These are phyloP conservation scores for Thelaira solivaga DNA, from an alignment of 2,888 invertebrate species.

Conservation along the genomic window DNA sequence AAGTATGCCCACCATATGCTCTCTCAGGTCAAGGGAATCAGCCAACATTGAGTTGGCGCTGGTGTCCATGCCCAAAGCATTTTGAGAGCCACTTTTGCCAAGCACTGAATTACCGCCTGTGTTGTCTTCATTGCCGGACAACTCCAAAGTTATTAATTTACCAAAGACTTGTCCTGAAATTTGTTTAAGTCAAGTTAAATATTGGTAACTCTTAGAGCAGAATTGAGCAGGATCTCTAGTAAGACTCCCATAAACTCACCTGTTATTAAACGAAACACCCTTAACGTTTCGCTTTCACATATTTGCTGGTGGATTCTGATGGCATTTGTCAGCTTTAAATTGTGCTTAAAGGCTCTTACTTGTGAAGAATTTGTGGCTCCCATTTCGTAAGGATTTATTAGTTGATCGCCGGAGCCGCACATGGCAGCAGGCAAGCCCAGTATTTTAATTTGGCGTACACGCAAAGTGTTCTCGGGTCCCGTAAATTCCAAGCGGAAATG, in stretches of 20 bases:
- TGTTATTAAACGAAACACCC: slow-evolving; percentile 94
- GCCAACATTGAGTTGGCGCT: slow-evolving; percentile 74
- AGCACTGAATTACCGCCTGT: slow-evolving; percentile 17
- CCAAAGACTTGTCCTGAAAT: slow-evolving; percentile 87
- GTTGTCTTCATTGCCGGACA: slow-evolving; percentile 63
- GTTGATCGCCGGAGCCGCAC: slow-evolving; percentile 59
- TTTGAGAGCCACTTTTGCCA: slow-evolving; percentile 62
- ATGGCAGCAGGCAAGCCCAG: slow-evolving; percentile 79
- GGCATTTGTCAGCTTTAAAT: slow-evolving; percentile 73
- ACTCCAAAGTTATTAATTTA: slow-evolving; percentile 83
- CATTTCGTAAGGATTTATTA: slow-evolving; percentile 59
- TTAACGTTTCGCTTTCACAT: slow-evolving; percentile 93
- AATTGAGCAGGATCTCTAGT: background rate
- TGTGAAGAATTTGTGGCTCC: slow-evolving; percentile 51
- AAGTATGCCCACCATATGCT: slow-evolving; percentile 97
- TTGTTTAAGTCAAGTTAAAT: no score
- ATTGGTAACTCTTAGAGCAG: no score
- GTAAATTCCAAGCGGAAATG: slow-evolving; percentile 90
- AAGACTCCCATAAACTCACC: slow-evolving; percentile 50
- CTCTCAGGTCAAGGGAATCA: slow-evolving; percentile 86
- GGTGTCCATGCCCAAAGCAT: slow-evolving; percentile 68
- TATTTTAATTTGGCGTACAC: slow-evolving; percentile 89
- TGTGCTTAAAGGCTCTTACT: slow-evolving; percentile 66
- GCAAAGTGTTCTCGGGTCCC: slow-evolving; percentile 92
- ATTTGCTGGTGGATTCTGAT: slow-evolving; percentile 86